Evolutionary conservation across 53 echinoderm and acorn worm genomes (phyloP), one percentile per base, ranked within the genome.

Genomic region (Actinopyga echinites): DNA sequence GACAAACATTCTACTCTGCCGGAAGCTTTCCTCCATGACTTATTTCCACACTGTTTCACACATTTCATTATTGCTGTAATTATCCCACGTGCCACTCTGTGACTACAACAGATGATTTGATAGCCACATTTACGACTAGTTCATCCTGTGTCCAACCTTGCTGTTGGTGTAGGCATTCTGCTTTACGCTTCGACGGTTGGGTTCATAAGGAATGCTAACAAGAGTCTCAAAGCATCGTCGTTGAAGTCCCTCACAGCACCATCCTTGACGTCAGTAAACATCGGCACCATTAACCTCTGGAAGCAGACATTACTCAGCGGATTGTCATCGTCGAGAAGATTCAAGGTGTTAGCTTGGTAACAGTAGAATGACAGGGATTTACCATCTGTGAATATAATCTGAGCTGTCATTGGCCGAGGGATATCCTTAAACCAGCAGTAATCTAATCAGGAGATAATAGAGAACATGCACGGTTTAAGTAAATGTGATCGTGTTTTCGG

Each of bases 261-360:
- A n/a, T 94, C 90, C 8, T 90, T 85, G 49, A 97, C 49, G 33
- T 88, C 89, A 0, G 80, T 78, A 56, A 89, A 94, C 43, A 97
- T 94, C 0, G 66, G 79, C 28, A 92, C 22, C 28, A 89, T 88
- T 2, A 78, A 58, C 9, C 74, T 80, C 80, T 91, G 83, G 90
- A 94, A 94, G 82, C 91, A 90, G 40, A 94, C 79, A 75, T 94
- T 97, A 11, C 90, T 79, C 59, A 86, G 74, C n/a, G 90, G 84
- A 59, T 84, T 94, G 79, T 58, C 71, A 10, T 69, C 79, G 12
- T 86, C 88, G 36, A 17, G 60, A 2, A 82, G 87, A 36, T 82
- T 75, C 10, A 97, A 45, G 31, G 97, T 97, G 75, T 97, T 97
- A 61, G 93, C 90, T 79, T 97, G 97, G 69, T 94, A 97, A 59